Conservation (phyloP, 2,888 invertebrate species). For the Sarcophaga variegata region DNA sequence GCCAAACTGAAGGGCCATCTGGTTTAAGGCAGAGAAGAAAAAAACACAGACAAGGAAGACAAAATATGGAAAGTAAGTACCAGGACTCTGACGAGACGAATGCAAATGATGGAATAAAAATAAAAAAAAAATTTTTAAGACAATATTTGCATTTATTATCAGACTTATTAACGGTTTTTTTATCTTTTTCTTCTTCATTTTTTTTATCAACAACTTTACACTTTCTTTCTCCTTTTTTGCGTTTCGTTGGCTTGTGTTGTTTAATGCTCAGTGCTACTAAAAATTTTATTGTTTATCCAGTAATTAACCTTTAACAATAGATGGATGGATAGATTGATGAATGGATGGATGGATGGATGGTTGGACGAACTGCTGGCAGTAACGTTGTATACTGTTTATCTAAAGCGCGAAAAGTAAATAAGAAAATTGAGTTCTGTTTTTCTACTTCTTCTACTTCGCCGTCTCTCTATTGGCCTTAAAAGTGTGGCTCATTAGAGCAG, state of each 20-base stretch:
- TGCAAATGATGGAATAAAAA: conserved; percentile 10
- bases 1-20: not conserved
- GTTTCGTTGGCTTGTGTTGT: not conserved
- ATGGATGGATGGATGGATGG: not conserved
- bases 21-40: not conserved
- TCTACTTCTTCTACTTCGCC: not conserved
- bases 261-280: not conserved
- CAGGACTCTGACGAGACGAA: not conserved
- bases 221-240: not conserved
- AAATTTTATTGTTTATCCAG: conserved; percentile 53
- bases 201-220: not conserved
- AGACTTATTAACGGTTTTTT: conserved; percentile 29
- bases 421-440: not conserved
- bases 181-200: not conserved
- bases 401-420: not conserved
- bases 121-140: conserved; percentile 31
- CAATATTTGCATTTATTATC: conserved; percentile 56
- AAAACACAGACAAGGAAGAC: not conserved
- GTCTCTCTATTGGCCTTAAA: not conserved
- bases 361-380: not conserved
- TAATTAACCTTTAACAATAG: conserved; percentile 59
- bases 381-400: no score
- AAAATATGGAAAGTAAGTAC: conserved; percentile 13
- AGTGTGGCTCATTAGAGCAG: conserved; percentile 27
- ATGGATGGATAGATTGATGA: not conserved